Percentiles rank a stretch among this genome's conserved stretches.
Evolutionary conservation across 1,140 invertebrate species (phyloP).

Genomic region (Lerema accius): DNA sequence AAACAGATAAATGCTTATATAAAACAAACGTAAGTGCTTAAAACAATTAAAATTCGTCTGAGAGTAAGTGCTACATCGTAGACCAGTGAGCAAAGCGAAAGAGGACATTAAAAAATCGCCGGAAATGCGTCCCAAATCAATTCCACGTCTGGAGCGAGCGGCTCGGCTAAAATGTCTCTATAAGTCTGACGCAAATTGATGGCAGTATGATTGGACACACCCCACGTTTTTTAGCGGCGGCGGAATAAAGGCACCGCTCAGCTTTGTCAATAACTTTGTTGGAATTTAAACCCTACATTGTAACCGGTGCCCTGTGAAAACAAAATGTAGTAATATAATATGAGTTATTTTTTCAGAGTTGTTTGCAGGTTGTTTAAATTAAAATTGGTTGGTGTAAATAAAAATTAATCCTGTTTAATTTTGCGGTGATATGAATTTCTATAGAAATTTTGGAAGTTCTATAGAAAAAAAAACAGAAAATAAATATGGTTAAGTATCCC

Average conservation of each 20-base stretch:
- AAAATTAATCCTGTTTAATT: too few relatives aligned
- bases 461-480: too few relatives aligned
- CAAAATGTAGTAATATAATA: too few relatives aligned
- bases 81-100: slow-evolving; percentile 16
- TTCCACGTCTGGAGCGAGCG: slow-evolving; percentile 47
- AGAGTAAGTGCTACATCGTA: slow-evolving; percentile 8
- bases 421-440: too few relatives aligned
- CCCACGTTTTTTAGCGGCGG: slow-evolving; percentile 54
- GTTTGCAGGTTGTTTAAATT: too few relatives aligned
- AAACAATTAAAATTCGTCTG: too few relatives aligned
- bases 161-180: slow-evolving; percentile 56
- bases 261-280: slow-evolving; percentile 32
- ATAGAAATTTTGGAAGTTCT: too few relatives aligned
- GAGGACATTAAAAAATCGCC: slow-evolving; percentile 39
- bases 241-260: slow-evolving; percentile 43
- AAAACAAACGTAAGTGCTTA: too few relatives aligned
- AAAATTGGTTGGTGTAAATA: too few relatives aligned
- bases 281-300: slow-evolving; percentile 16
- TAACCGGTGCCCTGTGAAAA: neutral
- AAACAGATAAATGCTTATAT: too few relatives aligned
- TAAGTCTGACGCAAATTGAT: slow-evolving; percentile 61
- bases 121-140: slow-evolving; percentile 53
- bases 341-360: too few relatives aligned
- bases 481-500: too few relatives aligned
- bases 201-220: slow-evolving; percentile 59